Conservation (phyloP, 2,113 vertebrate genomes). For the Callocephalon fimbriatum region DNA sequence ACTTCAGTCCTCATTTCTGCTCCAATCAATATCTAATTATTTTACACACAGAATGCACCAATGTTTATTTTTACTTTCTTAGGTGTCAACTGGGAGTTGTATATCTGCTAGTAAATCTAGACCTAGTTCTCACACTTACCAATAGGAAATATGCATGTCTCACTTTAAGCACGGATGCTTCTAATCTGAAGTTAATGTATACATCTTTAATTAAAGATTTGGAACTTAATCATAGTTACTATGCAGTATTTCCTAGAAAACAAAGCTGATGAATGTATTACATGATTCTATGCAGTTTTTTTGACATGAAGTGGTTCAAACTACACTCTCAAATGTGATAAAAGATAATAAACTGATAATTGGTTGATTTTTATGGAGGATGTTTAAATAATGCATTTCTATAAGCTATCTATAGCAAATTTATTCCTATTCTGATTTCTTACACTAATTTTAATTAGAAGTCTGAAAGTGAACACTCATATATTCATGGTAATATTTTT, state of each 20-base stretch:
- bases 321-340: background rate
- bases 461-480: background rate
- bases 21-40: background rate
- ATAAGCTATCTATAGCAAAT: background rate
- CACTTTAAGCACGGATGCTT: background rate
- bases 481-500: background rate
- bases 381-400: background rate
- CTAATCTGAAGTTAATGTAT: background rate
- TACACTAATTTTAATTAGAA: background rate
- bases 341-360: background rate
- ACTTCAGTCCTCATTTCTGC: background rate
- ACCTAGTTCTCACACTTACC: background rate
- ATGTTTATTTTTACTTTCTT: background rate
- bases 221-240: background rate
- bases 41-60: background rate
- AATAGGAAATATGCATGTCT: rapidly evolving
- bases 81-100: background rate
- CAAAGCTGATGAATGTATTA: background rate
- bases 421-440: background rate
- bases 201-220: background rate
- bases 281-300: background rate
- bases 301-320: background rate
- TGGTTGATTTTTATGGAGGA: background rate
- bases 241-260: background rate
- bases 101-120: background rate